Base-by-base conservation (phyloP, 2,888 invertebrate genomes). In the Eupithecia abbreviata region DNA sequence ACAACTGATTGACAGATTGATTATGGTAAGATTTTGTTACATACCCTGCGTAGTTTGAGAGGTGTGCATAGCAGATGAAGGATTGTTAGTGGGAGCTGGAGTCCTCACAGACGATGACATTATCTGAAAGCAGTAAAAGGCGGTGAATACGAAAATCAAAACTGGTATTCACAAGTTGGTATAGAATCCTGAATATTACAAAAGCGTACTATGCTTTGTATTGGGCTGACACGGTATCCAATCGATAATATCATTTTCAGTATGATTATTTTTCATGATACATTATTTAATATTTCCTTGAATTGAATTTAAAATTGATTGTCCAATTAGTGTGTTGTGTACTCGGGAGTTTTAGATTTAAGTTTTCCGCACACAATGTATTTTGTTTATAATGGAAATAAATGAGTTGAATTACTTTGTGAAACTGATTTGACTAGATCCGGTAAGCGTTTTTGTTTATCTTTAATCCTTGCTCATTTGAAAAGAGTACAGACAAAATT, bases 61-160 rank as follows among this genome's bases (percentile, higher is more conserved):
- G 71, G 91, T 91, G 89, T 94, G 94, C 94, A 94, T 94, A 78
- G 89, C 85, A 76, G 90, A 76, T 73, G 90, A 86, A 72, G 90
- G 86, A 81, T 90, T 89, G 77, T 89, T 90, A 72, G 88, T 73
- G 75, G 92, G 90, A 82, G 93, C 92, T 70, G 92, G 90, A 84
- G 93, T 90, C 80, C 94, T 92, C 84, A 92, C 93, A 84, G 94
- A 94, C 76, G 95, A 93, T 82, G 95, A 93, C 95, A 95, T 95
- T 90, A 94, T 88, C 89, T 91, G 91, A 91, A 84, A 81, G 76
- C 82, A 84, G 73, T 18, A 58, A 65, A 47, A 72, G 66, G 41
- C 66, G 66, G 13, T 66, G 41, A 66, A 42, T 13, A 12, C 41
- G 2, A 65, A 65, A 65, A 41, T 41, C 1, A 18, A 18, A 58